Conservation (phyloP, 1,140 invertebrate genomes). For the Pararge aegeria region DNA sequence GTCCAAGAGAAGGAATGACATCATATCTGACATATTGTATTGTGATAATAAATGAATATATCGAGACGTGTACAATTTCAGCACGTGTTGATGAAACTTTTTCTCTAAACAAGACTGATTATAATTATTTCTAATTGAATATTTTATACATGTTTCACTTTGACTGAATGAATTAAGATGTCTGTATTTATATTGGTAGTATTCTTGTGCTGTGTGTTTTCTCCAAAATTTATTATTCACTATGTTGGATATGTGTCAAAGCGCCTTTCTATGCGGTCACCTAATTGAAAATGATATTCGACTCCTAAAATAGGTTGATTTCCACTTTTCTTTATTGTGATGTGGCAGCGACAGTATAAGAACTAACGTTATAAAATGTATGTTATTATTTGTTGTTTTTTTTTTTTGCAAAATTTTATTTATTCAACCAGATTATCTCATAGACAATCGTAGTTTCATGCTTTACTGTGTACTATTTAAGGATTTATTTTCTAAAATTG, state of each 20-base stretch:
- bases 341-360: conserved; percentile 72
- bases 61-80: conserved; percentile 60
- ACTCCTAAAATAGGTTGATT: conserved; percentile 55
- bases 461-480: conserved; percentile 63
- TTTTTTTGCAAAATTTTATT: conserved; percentile 78
- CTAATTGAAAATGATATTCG: conserved; percentile 56
- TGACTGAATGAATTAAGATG: conserved; percentile 77
- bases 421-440: conserved; percentile 66
- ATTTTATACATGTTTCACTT: conserved; percentile 78
- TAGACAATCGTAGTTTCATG: conserved; percentile 67
- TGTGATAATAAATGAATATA: conserved; percentile 73
- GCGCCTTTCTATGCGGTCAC: conserved; percentile 74
- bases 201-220: conserved; percentile 71
- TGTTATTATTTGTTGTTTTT: conserved; percentile 72
- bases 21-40: conserved; percentile 81
- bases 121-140: conserved; percentile 79
- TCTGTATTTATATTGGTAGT: conserved; percentile 77
- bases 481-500: conserved; percentile 66
- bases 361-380: conserved; percentile 56
- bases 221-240: conserved; percentile 71
- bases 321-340: conserved; percentile 63
- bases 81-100: conserved; percentile 74
- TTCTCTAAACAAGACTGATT: conserved; percentile 81
- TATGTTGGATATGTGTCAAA: conserved; percentile 79
- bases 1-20: conserved; percentile 81